Evolutionary conservation across 1,140 invertebrate species (phyloP), one percentile per base, ranked within the genome.

Genomic region (Geopemphigus sp.): DNA sequence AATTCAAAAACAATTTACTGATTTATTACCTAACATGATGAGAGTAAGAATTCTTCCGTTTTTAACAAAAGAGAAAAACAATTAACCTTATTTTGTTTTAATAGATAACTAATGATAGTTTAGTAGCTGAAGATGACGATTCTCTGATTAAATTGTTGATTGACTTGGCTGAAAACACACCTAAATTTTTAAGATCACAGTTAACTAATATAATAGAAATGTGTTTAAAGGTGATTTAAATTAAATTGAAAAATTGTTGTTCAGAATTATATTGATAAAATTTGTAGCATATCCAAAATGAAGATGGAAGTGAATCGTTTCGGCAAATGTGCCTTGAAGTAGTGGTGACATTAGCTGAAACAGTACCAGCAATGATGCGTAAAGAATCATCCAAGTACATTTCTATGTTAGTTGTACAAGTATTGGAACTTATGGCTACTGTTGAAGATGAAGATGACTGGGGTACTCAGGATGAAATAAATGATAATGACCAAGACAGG

Each of bases 341-440:
- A 19, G 90, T 99, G 85, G 95, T 99, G 14, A 97, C 97, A 5
- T 85, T 99, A 72, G 91, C 95, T 56, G 98, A 99, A 88, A 95
- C 93, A 56, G 95, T 96, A 1, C 93, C 98, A 19, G 93, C 95
- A 2, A 98, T 98, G 93, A 92, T 99, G 19, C 90, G 97, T 22
- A 99, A 98, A 86, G 87, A 85, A 50, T 92, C 92, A 17, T 89
- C 88, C 5, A 92, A 92, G 84, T 95, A 95, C 82, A 90, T 98
- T 78, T 88, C 90, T 53, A 85, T 89, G 22, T 86, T 95, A 82
- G 92, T 98, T 22, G 92, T 93, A 0, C 87, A 95, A 78, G 90
- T 98, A 76, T 86, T 99, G 61, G 90, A 93, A 84, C 94, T 99
- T 92, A 99, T 99, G 97, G 95, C 96, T 15, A 96, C 99, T 84